Evolutionary conservation across 2,113 vertebrate species (phyloP), one percentile per base, ranked within the genome.

Genomic region (Casuarius casuarius): DNA sequence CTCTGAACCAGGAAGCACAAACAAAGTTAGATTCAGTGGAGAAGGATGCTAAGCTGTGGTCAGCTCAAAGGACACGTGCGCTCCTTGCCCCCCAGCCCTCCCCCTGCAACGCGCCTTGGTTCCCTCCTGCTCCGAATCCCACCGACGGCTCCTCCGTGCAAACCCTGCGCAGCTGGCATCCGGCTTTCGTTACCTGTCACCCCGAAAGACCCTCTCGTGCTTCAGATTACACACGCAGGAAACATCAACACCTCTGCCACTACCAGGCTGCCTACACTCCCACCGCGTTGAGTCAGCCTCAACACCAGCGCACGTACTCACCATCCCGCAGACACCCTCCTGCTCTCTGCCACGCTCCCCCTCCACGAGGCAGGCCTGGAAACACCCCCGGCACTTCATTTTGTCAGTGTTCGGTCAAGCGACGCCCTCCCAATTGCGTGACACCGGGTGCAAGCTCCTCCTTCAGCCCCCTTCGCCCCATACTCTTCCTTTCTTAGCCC

Each of bases 1-100:
- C 8, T 29, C 44, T 8, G 13, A 5, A n/a, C 44, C 38, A 23
- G 35, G 0, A 0, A 87, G 56, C 38, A 4, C 28, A 15, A n/a
- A 11, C 26, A 19, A 48, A 42, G 66, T 8, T 1, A 11, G 49
- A 51, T 15, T n/a, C n/a, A 13, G 70, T 25, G 46, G 58, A 65
- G 75, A 38, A 0, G 21, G 56, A 70, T 2, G 2, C 49, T 35
- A 38, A 80, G 40, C n/a, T 48, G 46, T 9, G 46, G 18, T 19
- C 26, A 29, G 54, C 54, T 1, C 14, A 51, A 33, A 46, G 17
- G 16, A 10, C 10, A 17, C 9, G 12, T 18, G 49, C 15, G 6
- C 29, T 48, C 48, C 44, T 44, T 31, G 22, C 44, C 48, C 20
- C 44, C 17, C 21, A 65, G 48, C 7, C 8, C 61, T 79, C 46